These are phyloP conservation scores for Pseudoatta argentina DNA, from an alignment of 1,140 invertebrate species.

Conservation along the genomic window DNA sequence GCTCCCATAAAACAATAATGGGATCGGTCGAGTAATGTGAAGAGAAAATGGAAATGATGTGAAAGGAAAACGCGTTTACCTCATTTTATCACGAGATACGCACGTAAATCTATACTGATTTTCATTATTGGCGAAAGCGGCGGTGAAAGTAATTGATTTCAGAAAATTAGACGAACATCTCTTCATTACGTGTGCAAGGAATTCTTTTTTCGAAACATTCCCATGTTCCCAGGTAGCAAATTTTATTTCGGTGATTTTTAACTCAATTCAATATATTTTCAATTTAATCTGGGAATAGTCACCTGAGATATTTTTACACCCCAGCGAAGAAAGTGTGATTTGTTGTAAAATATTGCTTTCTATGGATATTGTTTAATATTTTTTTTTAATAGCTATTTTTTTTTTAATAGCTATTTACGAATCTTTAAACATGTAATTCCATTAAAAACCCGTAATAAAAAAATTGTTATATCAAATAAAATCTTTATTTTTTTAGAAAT, in stretches of 20 bases:
- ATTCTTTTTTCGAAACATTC: not conserved
- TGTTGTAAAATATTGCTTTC: too few relatives aligned
- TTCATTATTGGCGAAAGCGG: slow-evolving; percentile 1
- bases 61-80: slow-evolving; percentile 35
- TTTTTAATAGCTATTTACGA: too few relatives aligned
- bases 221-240: not conserved
- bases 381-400: too few relatives aligned
- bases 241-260: not conserved
- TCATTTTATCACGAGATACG: not conserved
- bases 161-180: not conserved
- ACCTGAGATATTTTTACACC: too few relatives aligned
- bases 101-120: not conserved
- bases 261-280: not conserved
- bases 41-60: slow-evolving; percentile 30
- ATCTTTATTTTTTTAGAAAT: too few relatives aligned
- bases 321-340: too few relatives aligned
- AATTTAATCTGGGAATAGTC: not conserved
- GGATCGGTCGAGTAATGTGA: slow-evolving; percentile 9
- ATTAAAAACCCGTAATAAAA: too few relatives aligned
- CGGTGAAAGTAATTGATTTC: not conserved
- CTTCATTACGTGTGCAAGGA: not conserved
- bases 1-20: slow-evolving; percentile 55
- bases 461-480: too few relatives aligned
- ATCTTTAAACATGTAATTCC: too few relatives aligned
- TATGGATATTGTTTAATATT: too few relatives aligned